These are phyloP conservation scores for Lutjanus argentimaculatus DNA, from an alignment of 2,797 vertebrate genomes.

Conservation along the genomic window DNA sequence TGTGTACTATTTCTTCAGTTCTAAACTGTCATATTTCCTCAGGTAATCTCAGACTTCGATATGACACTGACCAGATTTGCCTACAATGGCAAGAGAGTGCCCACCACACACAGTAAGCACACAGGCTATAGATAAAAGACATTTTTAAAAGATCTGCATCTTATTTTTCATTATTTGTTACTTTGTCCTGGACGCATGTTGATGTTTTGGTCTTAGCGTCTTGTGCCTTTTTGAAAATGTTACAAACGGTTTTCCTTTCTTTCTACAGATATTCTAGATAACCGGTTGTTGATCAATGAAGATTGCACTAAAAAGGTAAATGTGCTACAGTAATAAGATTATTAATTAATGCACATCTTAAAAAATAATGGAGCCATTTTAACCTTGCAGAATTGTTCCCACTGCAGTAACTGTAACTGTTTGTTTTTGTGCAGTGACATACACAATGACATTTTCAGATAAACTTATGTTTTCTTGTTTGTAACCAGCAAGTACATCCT, in stretches of 20 bases:
- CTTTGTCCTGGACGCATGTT: not conserved
- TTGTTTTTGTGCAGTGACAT: slow-evolving; percentile 4
- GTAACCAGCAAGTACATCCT: not conserved
- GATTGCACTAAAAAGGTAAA: slow-evolving; percentile 83
- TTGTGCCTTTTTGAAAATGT: not conserved
- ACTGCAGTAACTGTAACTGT: not conserved
- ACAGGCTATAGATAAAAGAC: not conserved
- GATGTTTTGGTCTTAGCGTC: not conserved
- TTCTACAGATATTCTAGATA: slow-evolving; percentile 90
- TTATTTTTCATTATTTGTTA: not conserved
- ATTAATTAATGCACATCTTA: not conserved
- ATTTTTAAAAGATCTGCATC: not conserved
- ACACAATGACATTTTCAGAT: not conserved
- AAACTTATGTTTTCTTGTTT: not conserved
- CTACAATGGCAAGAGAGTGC: slow-evolving; percentile 88
- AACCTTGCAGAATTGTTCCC: not conserved
- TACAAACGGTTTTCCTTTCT: not conserved
- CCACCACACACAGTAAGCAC: slow-evolving; percentile 93
- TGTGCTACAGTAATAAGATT: not conserved
- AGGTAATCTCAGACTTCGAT: slow-evolving; percentile 97
- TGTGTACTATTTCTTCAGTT: not conserved
- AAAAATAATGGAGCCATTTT: not conserved
- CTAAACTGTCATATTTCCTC: slow-evolving; percentile 19
- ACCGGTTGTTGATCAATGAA: slow-evolving; percentile 88
- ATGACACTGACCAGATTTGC: slow-evolving; percentile 94